These are phyloP conservation scores for Arrhopalites spinosus DNA, from an alignment of 2,888 invertebrate genomes.

Conservation along the genomic window DNA sequence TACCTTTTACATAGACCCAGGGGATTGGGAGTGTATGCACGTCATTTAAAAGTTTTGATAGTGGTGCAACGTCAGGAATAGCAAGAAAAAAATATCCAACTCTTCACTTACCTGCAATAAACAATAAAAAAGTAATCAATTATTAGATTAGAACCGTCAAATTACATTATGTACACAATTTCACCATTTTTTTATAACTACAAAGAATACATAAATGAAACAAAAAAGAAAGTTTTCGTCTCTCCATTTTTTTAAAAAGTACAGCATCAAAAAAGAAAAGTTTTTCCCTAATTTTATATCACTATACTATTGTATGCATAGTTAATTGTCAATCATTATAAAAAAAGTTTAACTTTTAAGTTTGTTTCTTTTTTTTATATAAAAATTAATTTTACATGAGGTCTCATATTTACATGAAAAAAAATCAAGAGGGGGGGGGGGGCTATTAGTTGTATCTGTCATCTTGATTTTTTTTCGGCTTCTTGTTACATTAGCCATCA, in stretches of 20 bases:
- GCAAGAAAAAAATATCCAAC: constrained; percentile 23
- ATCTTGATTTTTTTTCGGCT: no score
- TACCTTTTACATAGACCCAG: not conserved
- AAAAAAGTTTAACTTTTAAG: constrained; percentile 12
- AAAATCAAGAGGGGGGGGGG: not conserved
- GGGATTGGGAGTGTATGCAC: no score
- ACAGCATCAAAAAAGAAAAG: not conserved
- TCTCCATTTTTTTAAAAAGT: not conserved
- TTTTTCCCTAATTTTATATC: not conserved
- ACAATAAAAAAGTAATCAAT: constrained; percentile 29
- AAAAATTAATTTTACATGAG: no score
- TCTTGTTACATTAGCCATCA: no score
- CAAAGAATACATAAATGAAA: not conserved
- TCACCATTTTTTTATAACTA: not conserved
- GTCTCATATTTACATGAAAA: not conserved
- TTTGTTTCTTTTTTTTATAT: not conserved
- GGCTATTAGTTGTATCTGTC: no score
- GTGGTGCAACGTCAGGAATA: constrained; percentile 24
- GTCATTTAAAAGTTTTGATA: not conserved
- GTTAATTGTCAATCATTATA: not conserved
- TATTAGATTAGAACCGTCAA: constrained; percentile 36
- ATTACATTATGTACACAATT: not conserved
- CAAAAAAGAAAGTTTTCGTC: not conserved
- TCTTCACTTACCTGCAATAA: constrained; percentile 39
- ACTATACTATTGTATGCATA: not conserved